Conservation (phyloP, 2,797 vertebrate species). For the Rhinella marina region DNA sequence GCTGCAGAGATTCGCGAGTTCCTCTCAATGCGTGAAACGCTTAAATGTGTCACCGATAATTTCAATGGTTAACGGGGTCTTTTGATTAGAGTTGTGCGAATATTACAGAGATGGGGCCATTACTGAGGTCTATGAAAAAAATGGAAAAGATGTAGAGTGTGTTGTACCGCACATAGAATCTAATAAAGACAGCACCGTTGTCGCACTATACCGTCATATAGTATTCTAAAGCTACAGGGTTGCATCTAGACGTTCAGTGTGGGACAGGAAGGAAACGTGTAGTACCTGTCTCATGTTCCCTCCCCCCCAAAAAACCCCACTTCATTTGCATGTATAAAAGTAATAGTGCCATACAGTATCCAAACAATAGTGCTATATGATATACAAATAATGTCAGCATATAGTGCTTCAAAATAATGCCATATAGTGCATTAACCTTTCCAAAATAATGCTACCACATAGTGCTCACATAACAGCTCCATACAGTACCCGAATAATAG, state of each 20-base stretch:
- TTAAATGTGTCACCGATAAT: conserved; percentile 22
- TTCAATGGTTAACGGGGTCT: conserved; percentile 14
- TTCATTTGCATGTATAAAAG: neutral
- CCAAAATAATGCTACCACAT: neutral
- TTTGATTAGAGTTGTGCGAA: neutral
- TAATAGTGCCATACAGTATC: neutral
- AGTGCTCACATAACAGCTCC: neutral
- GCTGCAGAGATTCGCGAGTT: neutral
- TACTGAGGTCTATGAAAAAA: neutral
- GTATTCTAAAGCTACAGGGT: neutral
- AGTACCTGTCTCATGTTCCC: neutral
- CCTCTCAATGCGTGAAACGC: neutral
- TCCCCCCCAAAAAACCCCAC: neutral
- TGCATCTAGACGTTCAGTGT: neutral
- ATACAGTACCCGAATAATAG: neutral
- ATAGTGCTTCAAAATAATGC: neutral
- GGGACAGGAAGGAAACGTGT: neutral
- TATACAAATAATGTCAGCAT: neutral
- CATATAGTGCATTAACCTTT: neutral
- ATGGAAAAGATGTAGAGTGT: neutral
- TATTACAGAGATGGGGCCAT: neutral
- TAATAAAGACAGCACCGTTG: neutral
- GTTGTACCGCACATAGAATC: neutral
- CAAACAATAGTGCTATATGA: neutral
- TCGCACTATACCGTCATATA: neutral